Evolutionary conservation across 2,113 vertebrate genomes (phyloP).

Genomic region (Podocnemis expansa): DNA sequence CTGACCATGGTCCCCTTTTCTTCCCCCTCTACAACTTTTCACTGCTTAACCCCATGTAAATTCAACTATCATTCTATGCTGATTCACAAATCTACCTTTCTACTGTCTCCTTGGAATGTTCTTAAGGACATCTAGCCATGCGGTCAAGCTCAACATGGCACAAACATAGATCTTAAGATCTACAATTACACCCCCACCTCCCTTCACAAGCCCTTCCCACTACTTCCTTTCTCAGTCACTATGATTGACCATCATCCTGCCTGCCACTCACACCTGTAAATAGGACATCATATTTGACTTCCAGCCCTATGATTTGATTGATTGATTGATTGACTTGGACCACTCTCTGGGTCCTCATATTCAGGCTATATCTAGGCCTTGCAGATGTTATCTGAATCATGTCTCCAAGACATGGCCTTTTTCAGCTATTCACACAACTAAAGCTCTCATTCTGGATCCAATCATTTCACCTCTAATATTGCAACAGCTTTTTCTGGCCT

Average conservation of each 20-base stretch:
- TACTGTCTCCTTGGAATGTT: too few relatives aligned
- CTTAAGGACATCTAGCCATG: background rate
- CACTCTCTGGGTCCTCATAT: too few relatives aligned
- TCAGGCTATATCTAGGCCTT: too few relatives aligned
- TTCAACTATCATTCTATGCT: background rate
- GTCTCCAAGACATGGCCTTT: too few relatives aligned
- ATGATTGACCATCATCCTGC: background rate
- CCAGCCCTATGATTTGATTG: too few relatives aligned
- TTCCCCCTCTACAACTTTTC: background rate
- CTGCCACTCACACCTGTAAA: too few relatives aligned
- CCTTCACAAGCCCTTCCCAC: background rate
- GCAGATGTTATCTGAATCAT: too few relatives aligned
- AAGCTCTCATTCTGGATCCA: background rate
- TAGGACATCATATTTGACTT: too few relatives aligned
- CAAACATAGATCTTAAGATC: background rate
- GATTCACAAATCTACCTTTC: background rate
- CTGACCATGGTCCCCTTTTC: background rate
- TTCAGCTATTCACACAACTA: background rate
- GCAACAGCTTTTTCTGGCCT: background rate
- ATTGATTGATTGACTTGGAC: too few relatives aligned
- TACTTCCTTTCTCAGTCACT: background rate
- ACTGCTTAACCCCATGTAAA: background rate
- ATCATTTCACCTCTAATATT: background rate
- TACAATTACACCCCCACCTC: too few relatives aligned
- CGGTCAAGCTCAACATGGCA: background rate